Evolutionary conservation across 1,140 invertebrate genomes (phyloP), one percentile per base, ranked within the genome.

Genomic region (Pygmarrhopalites habei): DNA sequence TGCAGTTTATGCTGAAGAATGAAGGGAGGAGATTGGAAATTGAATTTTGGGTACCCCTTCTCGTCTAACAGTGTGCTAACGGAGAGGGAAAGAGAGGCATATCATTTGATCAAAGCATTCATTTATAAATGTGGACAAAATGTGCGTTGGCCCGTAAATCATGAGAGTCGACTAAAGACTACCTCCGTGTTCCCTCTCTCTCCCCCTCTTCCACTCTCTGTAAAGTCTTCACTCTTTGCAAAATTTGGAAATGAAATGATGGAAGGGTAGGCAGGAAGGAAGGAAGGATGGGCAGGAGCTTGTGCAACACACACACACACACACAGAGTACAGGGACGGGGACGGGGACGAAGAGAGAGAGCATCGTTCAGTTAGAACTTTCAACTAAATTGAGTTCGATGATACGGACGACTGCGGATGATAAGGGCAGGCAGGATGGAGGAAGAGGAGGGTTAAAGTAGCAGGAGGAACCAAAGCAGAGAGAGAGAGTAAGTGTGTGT

Each of bases 391-490:
- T 49, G 46, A 23, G 46, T 49, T 49, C 46, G 46, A 49, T 49
- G 46, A 49, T 49, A 49, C 46, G 46, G 46, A 49, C 46, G 46
- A 49, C 46, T 49, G 46, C 46, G 46, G 46, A 49, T 49, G 46
- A 49, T 49, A 49, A 49, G 46, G 46, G 19, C 46, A 23, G 12
- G 46, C 12, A 19, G 46, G 46, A 21, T 19, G 46, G 23, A 21
- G 19, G 46, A 49, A 49, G 12, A 7, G 46, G 10, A n/a, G n/a
- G n/a, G n/a, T n/a, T n/a, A n/a, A n/a, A n/a, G n/a, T n/a, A n/a
- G n/a, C n/a, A n/a, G n/a, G n/a, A n/a, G n/a, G n/a, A n/a, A n/a
- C n/a, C n/a, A n/a, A n/a, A n/a, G n/a, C n/a, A n/a, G n/a, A n/a
- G n/a, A n/a, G n/a, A n/a, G n/a, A n/a, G n/a, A n/a, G n/a, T n/a